phyloP scores from a whole-genome alignment of 2,797 vertebrate genomes.

The Leucoraja ocellata region DNA sequence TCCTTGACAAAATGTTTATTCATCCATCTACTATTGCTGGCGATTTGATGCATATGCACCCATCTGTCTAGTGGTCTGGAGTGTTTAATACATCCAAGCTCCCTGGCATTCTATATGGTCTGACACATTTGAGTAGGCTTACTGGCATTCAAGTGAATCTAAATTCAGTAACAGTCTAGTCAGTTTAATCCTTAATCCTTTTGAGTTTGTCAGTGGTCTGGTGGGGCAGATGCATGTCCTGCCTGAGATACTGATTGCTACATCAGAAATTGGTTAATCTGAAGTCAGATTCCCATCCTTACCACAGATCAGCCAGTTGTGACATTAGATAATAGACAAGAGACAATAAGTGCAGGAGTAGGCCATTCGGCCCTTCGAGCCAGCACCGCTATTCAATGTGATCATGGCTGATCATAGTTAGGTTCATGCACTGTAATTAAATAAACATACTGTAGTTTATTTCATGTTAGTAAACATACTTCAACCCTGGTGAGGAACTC shows the following conservation, averaged over 20 bases:
- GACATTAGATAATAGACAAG: not conserved
- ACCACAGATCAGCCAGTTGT: not conserved
- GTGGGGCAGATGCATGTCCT: not conserved
- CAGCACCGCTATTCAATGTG: too few species aligned
- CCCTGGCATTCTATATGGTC: not conserved
- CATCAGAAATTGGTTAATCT: not conserved
- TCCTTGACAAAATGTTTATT: not conserved
- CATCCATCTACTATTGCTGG: not conserved
- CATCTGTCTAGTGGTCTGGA: not conserved
- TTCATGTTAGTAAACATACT: not conserved
- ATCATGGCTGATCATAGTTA: not conserved
- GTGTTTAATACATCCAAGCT: not conserved
- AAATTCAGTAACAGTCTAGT: not conserved
- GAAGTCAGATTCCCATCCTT: not conserved
- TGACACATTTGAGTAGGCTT: not conserved
- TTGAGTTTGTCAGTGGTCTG: not conserved
- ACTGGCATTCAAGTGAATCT: not conserved
- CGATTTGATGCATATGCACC: not conserved
- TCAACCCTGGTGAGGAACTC: not conserved
- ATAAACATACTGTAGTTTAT: not conserved
- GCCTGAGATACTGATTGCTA: not conserved
- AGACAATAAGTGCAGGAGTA: not conserved
- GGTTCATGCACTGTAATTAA: not conserved
- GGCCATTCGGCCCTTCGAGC: too few species aligned
- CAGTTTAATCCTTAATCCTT: not conserved